phyloP scores from a whole-genome alignment of 2,113 vertebrate species.

The Psettodes erumei region DNA sequence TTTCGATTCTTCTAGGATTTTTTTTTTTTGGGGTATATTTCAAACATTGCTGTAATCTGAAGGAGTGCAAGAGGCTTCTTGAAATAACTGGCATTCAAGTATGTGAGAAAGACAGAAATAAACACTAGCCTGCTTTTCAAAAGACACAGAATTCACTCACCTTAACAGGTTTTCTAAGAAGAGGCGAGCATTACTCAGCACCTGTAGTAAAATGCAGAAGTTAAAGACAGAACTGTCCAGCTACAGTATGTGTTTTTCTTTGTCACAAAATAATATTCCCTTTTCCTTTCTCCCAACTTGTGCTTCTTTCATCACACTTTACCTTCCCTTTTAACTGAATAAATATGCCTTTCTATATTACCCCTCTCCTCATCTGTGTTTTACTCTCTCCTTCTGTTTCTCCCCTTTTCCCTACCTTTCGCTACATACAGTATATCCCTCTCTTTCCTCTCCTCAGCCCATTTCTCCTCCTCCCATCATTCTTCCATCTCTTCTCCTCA shows the following conservation, averaged over 20 bases:
- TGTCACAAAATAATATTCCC: conserved; percentile 13
- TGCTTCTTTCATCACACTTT: conserved; percentile 12
- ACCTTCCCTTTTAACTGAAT: conserved; percentile 19
- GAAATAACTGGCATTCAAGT: neutral
- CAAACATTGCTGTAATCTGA: neutral
- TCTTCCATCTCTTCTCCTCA: conserved; percentile 15
- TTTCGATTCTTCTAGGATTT: neutral
- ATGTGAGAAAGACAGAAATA: neutral
- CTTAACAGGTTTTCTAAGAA: conserved; percentile 94
- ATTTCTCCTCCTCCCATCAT: conserved; percentile 12
- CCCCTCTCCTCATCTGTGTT: neutral
- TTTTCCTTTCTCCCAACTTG: neutral
- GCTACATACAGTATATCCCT: neutral
- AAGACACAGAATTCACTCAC: conserved; percentile 77
- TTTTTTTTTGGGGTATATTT: neutral
- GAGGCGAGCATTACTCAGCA: conserved; percentile 91
- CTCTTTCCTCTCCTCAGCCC: neutral
- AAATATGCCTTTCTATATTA: conserved; percentile 1
- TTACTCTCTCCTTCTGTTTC: neutral
- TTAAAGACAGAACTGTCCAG: conserved; percentile 1
- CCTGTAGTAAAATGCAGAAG: conserved; percentile 75
- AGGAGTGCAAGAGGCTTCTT: neutral
- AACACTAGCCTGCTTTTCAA: neutral
- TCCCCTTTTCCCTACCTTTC: neutral
- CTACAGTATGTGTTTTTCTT: neutral